Conservation (phyloP, 2,113 vertebrate genomes). For the Phaetusa simplex region DNA sequence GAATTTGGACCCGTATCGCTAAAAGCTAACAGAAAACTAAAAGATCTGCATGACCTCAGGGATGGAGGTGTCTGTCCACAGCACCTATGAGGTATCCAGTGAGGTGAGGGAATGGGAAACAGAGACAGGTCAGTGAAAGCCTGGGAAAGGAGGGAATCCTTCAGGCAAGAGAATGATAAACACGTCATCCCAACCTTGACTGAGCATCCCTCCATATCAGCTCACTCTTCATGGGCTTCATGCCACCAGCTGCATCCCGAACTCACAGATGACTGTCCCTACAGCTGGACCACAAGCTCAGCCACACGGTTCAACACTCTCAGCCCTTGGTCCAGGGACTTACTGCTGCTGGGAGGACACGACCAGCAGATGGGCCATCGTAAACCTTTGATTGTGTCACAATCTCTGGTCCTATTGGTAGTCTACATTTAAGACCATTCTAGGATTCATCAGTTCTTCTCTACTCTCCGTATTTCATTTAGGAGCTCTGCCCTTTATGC, state of each 20-base stretch:
- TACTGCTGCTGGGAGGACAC: not conserved
- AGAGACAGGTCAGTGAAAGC: not conserved
- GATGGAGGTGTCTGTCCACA: not conserved
- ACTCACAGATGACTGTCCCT: not conserved
- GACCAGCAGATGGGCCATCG: fast-evolving
- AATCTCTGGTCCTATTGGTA: not conserved
- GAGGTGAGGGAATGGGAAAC: not conserved
- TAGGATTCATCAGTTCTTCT: not conserved
- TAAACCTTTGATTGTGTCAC: not conserved
- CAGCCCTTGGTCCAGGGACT: not conserved
- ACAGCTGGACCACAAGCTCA: not conserved
- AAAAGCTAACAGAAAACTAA: not conserved
- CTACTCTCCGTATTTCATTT: not conserved
- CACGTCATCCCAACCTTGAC: not conserved
- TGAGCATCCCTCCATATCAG: not conserved
- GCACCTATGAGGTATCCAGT: not conserved
- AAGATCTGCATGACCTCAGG: not conserved
- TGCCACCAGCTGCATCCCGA: fast-evolving
- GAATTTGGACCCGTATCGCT: not conserved
- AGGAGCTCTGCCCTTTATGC: not conserved
- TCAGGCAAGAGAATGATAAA: not conserved
- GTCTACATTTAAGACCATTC: not conserved
- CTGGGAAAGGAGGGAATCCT: not conserved
- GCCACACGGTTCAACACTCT: not conserved
- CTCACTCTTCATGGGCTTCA: not conserved